These are phyloP conservation scores for Natrix natrix DNA, from an alignment of 2,797 vertebrate genomes.

Conservation along the genomic window DNA sequence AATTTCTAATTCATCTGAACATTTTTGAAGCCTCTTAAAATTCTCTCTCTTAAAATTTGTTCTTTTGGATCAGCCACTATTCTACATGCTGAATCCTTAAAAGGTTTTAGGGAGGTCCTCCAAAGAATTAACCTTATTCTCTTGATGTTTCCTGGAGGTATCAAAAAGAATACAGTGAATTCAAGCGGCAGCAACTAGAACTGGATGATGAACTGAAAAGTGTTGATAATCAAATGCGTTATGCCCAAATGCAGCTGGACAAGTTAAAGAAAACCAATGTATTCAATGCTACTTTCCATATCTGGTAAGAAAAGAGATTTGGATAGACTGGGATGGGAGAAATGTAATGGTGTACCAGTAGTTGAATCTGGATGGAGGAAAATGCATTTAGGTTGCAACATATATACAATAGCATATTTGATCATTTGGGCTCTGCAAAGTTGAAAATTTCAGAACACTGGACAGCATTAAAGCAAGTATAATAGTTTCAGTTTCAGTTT, in stretches of 20 bases:
- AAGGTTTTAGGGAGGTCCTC: neutral
- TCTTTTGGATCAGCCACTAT: neutral
- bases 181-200: constrained; percentile 96
- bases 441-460: neutral
- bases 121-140: neutral
- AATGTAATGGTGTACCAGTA: neutral
- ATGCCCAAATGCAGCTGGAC: constrained; percentile 93
- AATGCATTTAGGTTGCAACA: accelerated
- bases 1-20: neutral
- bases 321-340: neutral
- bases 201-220: constrained; percentile 96
- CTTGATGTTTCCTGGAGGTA: constrained; percentile 76
- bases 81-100: neutral
- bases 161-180: constrained; percentile 97
- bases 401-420: accelerated
- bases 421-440: neutral
- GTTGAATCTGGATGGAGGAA: accelerated
- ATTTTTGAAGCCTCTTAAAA: neutral
- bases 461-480: neutral
- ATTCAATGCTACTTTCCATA: constrained; percentile 97
- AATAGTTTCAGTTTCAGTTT: neutral
- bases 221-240: constrained; percentile 97
- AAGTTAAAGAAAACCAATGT: constrained; percentile 97
- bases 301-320: constrained; percentile 78
- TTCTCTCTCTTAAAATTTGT: neutral